Evolutionary conservation across 2,113 vertebrate species (phyloP).

Genomic region (Zosterops borbonicus): DNA sequence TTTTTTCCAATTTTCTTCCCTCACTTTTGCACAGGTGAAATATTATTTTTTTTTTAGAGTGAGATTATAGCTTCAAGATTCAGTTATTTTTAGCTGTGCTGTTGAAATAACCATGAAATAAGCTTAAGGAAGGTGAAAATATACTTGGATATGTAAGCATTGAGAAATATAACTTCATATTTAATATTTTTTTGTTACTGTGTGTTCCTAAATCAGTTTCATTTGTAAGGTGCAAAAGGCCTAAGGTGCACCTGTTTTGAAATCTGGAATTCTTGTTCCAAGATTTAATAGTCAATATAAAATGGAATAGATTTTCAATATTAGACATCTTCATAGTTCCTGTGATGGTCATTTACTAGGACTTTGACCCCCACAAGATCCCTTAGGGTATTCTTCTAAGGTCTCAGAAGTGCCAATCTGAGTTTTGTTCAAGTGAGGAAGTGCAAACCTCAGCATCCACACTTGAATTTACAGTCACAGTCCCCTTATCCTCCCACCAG

Average conservation of each 20-base stretch:
- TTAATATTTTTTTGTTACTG: background rate
- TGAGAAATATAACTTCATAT: background rate
- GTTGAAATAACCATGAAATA: constrained; percentile 3
- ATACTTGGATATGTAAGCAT: background rate
- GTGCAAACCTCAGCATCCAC: background rate
- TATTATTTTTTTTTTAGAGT: background rate
- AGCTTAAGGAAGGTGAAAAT: constrained; percentile 7
- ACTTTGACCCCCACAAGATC: background rate
- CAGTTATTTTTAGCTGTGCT: constrained; percentile 1
- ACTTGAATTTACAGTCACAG: background rate
- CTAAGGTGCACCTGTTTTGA: background rate
- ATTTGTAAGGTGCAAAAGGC: background rate
- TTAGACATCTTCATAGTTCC: background rate
- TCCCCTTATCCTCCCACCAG: background rate
- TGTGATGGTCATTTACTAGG: background rate
- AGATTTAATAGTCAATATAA: background rate
- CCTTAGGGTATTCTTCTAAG: background rate
- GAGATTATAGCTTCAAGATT: background rate
- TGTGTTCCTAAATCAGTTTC: background rate
- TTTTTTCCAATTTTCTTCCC: background rate
- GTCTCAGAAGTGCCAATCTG: background rate
- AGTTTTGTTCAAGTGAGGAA: background rate
- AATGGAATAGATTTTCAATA: background rate
- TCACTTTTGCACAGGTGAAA: background rate
- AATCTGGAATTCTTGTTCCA: background rate